Evolutionary conservation across 2,888 invertebrate genomes (phyloP).

Genomic region (Tanytarsus gracilentus): DNA sequence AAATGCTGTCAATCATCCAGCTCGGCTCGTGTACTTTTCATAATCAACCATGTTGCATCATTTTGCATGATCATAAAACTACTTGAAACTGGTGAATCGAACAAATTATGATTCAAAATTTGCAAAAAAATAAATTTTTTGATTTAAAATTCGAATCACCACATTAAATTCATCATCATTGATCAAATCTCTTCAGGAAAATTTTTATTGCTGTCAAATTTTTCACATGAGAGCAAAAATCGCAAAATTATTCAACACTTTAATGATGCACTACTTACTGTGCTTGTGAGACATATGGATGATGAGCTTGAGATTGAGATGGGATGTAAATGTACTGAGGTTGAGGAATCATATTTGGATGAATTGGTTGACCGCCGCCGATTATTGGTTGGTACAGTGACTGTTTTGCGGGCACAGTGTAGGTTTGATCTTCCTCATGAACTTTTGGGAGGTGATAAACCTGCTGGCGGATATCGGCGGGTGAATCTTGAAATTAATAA

Average conservation of each 20-base stretch:
- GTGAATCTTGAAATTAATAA: slow-evolving; percentile 3
- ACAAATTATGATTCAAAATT: too few species aligned
- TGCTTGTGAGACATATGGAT: slow-evolving; percentile 32
- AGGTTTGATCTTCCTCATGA: slow-evolving; percentile 30
- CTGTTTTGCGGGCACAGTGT: slow-evolving; percentile 30
- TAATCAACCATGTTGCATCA: too few species aligned
- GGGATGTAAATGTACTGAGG: slow-evolving; percentile 32
- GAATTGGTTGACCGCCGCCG: slow-evolving; percentile 15
- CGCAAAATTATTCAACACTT: not conserved
- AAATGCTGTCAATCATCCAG: too few species aligned
- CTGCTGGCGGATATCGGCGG: slow-evolving; percentile 6
- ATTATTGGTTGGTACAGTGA: slow-evolving; percentile 28
- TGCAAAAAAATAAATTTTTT: too few species aligned
- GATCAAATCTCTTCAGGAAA: too few species aligned
- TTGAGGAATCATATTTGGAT: slow-evolving; percentile 26
- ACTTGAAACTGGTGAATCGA: too few species aligned
- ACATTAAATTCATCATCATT: too few species aligned
- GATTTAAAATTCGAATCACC: too few species aligned
- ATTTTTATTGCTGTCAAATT: too few species aligned
- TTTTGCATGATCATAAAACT: too few species aligned
- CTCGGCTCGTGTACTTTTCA: too few species aligned
- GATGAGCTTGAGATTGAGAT: slow-evolving; percentile 29
- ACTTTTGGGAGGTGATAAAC: slow-evolving; percentile 27
- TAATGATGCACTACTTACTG: slow-evolving; percentile 17
- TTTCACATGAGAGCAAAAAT: too few species aligned